Base-by-base conservation (phyloP, 30 jellyfish, hydroid and myxozoan species). In the Cassiopea andromeda region DNA sequence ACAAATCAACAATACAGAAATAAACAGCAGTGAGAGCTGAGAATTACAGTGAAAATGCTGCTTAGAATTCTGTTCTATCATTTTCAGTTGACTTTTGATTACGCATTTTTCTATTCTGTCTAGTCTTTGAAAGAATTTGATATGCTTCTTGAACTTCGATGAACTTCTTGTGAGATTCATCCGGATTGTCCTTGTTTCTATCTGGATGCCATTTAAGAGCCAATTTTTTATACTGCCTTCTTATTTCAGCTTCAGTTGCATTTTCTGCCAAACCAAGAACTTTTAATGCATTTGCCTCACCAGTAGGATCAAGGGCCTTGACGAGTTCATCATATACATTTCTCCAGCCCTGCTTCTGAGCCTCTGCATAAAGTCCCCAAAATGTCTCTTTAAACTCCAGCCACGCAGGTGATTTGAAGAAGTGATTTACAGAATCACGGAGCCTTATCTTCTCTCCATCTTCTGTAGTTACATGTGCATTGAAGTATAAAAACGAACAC, bases 351-450 rank as follows among this genome's bases (percentile, higher is more conserved):
- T 96, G 97, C 77, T 89, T 92, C 67, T 91, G 95, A 4, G 97
- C 99, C 44, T 96, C 97, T 74, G 74, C 97, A 74, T 96, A 96
- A 1, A 96, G 84, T 57, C 92, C 94, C 97, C 97, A 88, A 57
- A 91, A 92, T 0, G 99, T 96, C 78, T 89, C 91, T 67, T 92
- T 91, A 80, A 96, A 96, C 74, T 96, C 99, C 14, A 96, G 82
- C 99, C 99, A 96, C 38, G 98, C 99, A n/a, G 99, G 99, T 1
- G 98, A 91, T 73, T 83, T 96, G 94, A 96, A 96, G 84, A 96
- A 96, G 73, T 96, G 98, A 84, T 88, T 91, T 0, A 96, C 96
- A 46, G 98, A 85, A 73, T 96, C 99, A 58, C 97, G 89, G 81
- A 96, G 83, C 87, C 85, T 96, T 60, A 96, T 82, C 85, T 84